Conservation (phyloP, 2,888 invertebrate species). For the Chloromyia formosa region DNA sequence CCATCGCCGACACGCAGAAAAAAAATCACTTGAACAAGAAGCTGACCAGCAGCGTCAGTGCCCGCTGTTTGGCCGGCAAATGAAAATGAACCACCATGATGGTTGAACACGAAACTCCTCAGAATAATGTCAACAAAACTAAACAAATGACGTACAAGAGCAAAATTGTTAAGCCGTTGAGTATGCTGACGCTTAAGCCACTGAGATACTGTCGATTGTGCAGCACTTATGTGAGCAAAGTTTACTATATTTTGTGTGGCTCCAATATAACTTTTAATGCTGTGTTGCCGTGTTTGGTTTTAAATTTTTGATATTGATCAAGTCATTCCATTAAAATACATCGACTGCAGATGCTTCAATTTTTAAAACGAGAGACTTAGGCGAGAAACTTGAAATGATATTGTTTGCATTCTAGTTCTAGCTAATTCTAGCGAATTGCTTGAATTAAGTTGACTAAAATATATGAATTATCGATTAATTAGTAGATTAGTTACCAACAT, state of each 20-base stretch:
- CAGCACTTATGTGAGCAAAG: not conserved
- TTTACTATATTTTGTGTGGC: not conserved
- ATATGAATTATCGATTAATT: no score
- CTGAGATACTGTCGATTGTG: not conserved
- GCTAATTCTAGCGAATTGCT: no score
- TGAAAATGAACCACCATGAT: slow-evolving; percentile 12
- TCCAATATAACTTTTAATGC: not conserved
- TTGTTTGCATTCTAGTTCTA: no score
- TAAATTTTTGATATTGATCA: not conserved
- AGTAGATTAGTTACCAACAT: no score
- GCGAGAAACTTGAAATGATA: slow-evolving; percentile 3
- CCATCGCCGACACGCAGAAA: slow-evolving; percentile 38
- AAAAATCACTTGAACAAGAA: slow-evolving; percentile 33
- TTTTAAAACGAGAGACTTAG: not conserved
- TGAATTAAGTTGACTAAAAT: no score
- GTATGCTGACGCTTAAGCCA: not conserved
- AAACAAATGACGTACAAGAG: slow-evolving; percentile 23
- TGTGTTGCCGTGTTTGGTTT: not conserved
- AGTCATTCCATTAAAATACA: no score
- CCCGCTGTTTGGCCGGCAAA: slow-evolving; percentile 12
- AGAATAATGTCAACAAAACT: slow-evolving; percentile 39
- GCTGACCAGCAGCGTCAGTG: slow-evolving; percentile 29
- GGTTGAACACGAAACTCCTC: slow-evolving; percentile 36
- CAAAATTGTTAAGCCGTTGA: not conserved
- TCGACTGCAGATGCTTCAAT: not conserved